Base-by-base conservation (phyloP, 2,888 invertebrate species). In the Elysia crispata region DNA sequence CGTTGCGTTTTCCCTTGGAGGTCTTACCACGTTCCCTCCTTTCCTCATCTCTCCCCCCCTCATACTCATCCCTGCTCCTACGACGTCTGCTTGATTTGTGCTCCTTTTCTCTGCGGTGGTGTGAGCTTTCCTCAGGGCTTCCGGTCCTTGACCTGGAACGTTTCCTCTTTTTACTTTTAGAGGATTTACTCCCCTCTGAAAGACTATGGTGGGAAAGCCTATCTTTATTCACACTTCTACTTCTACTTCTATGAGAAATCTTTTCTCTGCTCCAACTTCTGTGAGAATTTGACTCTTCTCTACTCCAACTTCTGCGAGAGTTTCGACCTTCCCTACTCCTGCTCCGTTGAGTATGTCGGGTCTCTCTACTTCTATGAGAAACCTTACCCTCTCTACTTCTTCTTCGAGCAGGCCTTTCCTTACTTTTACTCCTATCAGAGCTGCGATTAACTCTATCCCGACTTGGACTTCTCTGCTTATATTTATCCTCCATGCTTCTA, bases 1-100 rank as follows among this genome's bases (percentile, higher is more conserved):
- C 89, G 88, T 88, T 89, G 87, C 86, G 89, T 89, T 90, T 90
- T 85, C 88, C 86, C 89, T 90, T 89, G 83, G 90, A 88, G 88
- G 87, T 90, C 91, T 91, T 91, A 91, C 91, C 91, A 86, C 88
- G 87, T 75, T 88, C 86, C 81, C 84, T 81, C 81, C 85, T 83
- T 76, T 86, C 86, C 80, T 79, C 80, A 20, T 33, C 79, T 78
- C 72, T 73, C 72, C 73, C 72, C 72, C 60, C 49, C 54, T 77
- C 77, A 78, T 78, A 78, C 79, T 67, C 79, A 79, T 67, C 79
- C 57, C 67, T 79, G 79, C 67, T 70, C 33, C 70, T 77, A 41
- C 60, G 72, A 25, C 78, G 72, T 25, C 67, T 80, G 50, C 64
- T 28, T 31, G 64, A 31, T 5, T 79, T 82, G 31, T 83, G 77